phyloP scores from a whole-genome alignment of 2,888 invertebrate species.

The Eupithecia centaureata region DNA sequence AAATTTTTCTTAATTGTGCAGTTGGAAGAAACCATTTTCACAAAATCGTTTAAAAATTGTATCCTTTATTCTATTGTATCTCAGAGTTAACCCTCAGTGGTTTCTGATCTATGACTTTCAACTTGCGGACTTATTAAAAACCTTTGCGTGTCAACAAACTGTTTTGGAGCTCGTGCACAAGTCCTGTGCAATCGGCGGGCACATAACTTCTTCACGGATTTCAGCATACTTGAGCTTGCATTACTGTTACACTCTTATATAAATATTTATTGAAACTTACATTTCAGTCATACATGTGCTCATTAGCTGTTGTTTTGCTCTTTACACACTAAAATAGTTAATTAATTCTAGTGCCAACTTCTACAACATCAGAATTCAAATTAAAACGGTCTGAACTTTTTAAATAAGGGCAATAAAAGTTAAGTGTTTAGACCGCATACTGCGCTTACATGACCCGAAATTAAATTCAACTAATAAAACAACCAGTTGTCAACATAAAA shows the following conservation, averaged over 20 bases:
- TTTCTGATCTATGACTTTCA: not conserved
- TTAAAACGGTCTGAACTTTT: not conserved
- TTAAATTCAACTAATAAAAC: conserved; percentile 34
- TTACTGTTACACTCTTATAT: too few species aligned
- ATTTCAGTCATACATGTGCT: not conserved
- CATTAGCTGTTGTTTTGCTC: not conserved
- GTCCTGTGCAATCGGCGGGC: not conserved
- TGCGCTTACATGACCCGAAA: conserved; percentile 24
- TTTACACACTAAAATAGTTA: not conserved
- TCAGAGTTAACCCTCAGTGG: not conserved
- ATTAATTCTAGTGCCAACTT: not conserved
- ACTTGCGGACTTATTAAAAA: conserved; percentile 6
- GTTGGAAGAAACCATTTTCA: too few species aligned
- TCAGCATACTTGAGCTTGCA: not conserved
- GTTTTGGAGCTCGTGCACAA: not conserved
- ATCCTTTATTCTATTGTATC: too few species aligned
- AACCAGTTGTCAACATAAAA: conserved; percentile 28
- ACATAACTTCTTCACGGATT: conserved; percentile 2
- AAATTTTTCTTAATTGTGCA: not conserved
- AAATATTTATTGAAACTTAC: too few species aligned
- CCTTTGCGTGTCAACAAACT: conserved; percentile 7
- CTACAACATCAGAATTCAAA: not conserved
- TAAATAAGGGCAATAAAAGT: conserved; percentile 21
- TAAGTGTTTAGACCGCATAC: conserved; percentile 18
- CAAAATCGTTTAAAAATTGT: too few species aligned